Evolutionary conservation across 2,888 invertebrate species (phyloP).

Genomic region (Ophion obscuratus): DNA sequence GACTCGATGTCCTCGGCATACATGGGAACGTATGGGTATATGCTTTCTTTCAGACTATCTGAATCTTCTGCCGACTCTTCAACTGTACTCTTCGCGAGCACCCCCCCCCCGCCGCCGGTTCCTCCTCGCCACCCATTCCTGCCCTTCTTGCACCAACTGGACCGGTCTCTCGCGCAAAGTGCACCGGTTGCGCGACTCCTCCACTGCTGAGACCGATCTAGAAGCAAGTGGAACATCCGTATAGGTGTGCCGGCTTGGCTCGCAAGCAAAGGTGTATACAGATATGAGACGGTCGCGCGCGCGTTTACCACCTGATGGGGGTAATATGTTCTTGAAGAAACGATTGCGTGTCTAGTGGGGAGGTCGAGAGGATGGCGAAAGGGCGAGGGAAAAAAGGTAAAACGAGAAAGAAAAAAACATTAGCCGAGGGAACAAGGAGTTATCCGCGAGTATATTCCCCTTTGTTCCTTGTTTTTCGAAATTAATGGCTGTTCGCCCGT

Average conservation of each 20-base stretch:
- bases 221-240: slow-evolving; percentile 8
- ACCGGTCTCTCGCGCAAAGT: slow-evolving; percentile 64
- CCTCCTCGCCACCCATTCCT: slow-evolving; percentile 6
- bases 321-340: slow-evolving; percentile 45
- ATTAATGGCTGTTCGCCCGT: slow-evolving; percentile 77
- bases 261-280: slow-evolving; percentile 30
- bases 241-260: slow-evolving; percentile 9
- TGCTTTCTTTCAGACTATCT: slow-evolving; percentile 40
- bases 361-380: slow-evolving; percentile 28
- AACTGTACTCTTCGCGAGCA: slow-evolving; percentile 38
- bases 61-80: slow-evolving; percentile 46
- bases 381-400: slow-evolving; percentile 40
- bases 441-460: slow-evolving; percentile 75
- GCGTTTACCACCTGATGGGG: slow-evolving; percentile 39
- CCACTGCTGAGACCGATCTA: slow-evolving; percentile 39
- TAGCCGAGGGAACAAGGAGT: slow-evolving; percentile 60
- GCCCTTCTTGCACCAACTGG: slow-evolving; percentile 11
- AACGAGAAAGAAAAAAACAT: slow-evolving; percentile 49
- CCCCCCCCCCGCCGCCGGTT: slow-evolving; percentile 22
- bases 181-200: slow-evolving; percentile 58
- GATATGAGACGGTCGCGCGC: slow-evolving; percentile 51
- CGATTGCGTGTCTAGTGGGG: slow-evolving; percentile 29
- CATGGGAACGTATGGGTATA: slow-evolving; percentile 18
- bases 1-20: slow-evolving; percentile 48
- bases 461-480: slow-evolving; percentile 82